Percentiles rank a stretch among this genome's conserved stretches.
Evolutionary conservation across 37 sponge, comb jelly and placozoan genomes (phyloP).

Genomic region (Oopsacas minuta): DNA sequence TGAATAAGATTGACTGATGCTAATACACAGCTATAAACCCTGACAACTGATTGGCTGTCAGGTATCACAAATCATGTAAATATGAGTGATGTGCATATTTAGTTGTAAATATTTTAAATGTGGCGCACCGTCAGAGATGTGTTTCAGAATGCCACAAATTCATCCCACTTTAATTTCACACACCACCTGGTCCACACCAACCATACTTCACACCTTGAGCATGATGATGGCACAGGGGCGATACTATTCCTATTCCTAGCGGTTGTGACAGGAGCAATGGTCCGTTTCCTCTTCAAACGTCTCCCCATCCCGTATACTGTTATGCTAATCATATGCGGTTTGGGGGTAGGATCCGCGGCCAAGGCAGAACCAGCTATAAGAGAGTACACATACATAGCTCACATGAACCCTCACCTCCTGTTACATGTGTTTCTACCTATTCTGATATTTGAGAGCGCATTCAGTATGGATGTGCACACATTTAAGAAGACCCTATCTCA

Average conservation of each 20-base stretch:
- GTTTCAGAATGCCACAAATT: background rate
- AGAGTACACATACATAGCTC: slow-evolving; percentile 45
- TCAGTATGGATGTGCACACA: slow-evolving; percentile 84
- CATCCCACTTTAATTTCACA: background rate
- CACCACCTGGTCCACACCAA: background rate
- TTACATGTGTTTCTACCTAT: slow-evolving; percentile 69
- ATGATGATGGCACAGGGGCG: background rate
- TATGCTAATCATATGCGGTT: slow-evolving; percentile 50
- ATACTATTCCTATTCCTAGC: background rate
- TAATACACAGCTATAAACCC: background rate
- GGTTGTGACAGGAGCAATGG: slow-evolving; percentile 36
- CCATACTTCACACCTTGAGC: background rate
- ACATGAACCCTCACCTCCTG: slow-evolving; percentile 73
- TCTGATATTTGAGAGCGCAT: slow-evolving; percentile 86
- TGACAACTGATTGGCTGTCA: background rate
- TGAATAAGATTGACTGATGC: no score
- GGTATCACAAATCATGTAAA: background rate
- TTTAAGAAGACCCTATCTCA: slow-evolving; percentile 79
- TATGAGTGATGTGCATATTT: background rate
- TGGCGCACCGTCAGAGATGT: background rate
- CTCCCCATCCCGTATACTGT: slow-evolving; percentile 83
- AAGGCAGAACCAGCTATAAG: slow-evolving; percentile 19
- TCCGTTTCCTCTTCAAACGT: slow-evolving; percentile 46
- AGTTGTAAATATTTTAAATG: slow-evolving; percentile 10
- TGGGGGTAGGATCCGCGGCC: slow-evolving; percentile 40